A percentile compares a stretch with the other conserved stretches of the same genome.
Evolutionary conservation across 2,797 vertebrate genomes (phyloP).

Genomic region (Rhabdomys pumilio): DNA sequence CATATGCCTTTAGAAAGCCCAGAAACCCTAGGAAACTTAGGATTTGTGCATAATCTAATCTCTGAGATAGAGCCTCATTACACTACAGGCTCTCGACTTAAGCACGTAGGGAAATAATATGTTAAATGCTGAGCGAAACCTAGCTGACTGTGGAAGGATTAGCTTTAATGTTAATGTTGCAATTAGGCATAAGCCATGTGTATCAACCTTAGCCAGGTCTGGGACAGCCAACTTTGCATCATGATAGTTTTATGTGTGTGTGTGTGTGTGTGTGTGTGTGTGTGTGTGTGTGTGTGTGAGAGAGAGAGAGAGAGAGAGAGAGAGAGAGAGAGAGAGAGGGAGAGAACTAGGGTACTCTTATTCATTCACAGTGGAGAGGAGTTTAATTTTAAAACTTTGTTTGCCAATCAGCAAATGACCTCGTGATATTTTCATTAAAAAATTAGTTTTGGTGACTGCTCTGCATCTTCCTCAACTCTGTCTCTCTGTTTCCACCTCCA

Average conservation of each 20-base stretch:
- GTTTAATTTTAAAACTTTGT: not conserved
- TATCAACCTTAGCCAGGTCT: not conserved
- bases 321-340: not conserved
- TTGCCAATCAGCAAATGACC: not conserved
- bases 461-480: no score
- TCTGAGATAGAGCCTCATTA: not conserved
- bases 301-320: not conserved
- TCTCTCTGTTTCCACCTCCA: not conserved
- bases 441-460: not conserved
- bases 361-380: not conserved
- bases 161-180: slow-evolving; percentile 50
- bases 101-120: slow-evolving; percentile 46
- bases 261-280: not conserved
- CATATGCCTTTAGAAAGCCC: not conserved
- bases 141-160: slow-evolving; percentile 20
- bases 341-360: not conserved
- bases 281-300: no score
- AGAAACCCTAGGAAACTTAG: not conserved
- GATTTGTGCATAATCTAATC: not conserved
- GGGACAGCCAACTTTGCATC: not conserved
- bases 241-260: not conserved
- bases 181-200: not conserved
- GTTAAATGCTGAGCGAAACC: slow-evolving; percentile 45
- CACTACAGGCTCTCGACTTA: not conserved
- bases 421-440: not conserved